These are phyloP conservation scores for Tetragnatha montana DNA, from an alignment of 2,888 invertebrate genomes.

Conservation along the genomic window DNA sequence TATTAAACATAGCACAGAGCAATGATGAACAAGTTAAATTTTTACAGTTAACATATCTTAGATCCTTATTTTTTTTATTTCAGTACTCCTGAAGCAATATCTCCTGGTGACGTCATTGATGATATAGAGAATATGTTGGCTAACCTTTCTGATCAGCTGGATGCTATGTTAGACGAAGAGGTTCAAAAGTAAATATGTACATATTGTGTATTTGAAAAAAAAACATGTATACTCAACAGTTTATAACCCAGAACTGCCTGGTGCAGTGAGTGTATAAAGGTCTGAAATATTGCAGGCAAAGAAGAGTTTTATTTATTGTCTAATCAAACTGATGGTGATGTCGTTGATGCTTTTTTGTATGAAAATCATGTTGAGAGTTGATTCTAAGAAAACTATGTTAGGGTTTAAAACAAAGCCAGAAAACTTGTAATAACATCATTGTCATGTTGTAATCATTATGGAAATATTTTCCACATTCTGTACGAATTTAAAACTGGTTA, in stretches of 20 bases:
- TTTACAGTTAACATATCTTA: no score
- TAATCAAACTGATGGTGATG: no score
- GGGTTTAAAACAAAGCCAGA: no score
- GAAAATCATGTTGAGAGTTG: no score
- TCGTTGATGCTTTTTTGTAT: no score
- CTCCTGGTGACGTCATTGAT: conserved; percentile 82
- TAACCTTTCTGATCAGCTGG: conserved; percentile 96
- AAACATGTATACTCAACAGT: conserved; percentile 15
- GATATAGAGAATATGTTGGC: conserved; percentile 99
- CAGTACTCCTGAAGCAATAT: conserved; percentile 66
- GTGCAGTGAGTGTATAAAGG: conserved; percentile 51
- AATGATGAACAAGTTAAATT: no score
- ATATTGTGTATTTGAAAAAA: conserved; percentile 7
- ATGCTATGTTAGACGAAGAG: conserved; percentile 87
- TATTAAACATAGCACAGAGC: no score
- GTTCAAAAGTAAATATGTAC: conserved; percentile 57
- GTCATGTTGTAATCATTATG: no score
- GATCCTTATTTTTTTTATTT: background rate
- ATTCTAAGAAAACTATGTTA: no score
- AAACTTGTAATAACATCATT: no score
- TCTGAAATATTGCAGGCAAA: conserved; percentile 10
- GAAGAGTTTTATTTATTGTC: conserved; percentile 22
- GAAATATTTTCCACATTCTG: no score
- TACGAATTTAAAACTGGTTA: no score
- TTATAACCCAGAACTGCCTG: conserved; percentile 58